Evolutionary conservation across 2,888 invertebrate species (phyloP), one percentile per base, ranked within the genome.

Genomic region (Tenthredo notha): DNA sequence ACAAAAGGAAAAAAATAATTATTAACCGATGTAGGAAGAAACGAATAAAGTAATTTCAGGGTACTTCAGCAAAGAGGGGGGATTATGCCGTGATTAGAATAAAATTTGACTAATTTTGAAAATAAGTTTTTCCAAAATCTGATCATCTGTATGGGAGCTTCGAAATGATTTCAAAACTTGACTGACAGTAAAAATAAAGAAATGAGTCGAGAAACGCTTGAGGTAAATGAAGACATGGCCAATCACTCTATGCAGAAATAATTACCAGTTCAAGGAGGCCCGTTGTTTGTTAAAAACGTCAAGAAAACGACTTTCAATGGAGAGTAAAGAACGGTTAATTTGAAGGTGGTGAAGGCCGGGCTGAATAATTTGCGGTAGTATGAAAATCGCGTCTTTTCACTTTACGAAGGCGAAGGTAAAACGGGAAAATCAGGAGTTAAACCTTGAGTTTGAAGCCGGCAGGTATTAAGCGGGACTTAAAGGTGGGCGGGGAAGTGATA

Each of bases 401-500:
- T 21, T 9, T 74, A 5, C 18, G 37, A 9, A 67, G 33, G 5
- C 12, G 29, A 15, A 21, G 25, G 50, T 7, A 33, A 29, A n/a
- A 33, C 37, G 5, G 54, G 15, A 7, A 54, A 54, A 47, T 77
- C 77, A 29, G 40, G 77, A 77, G 54, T 77, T 77, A 77, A 40
- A 37, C 61, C 61, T n/a, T 1, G 15, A 25, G 15, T 61, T 54
- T 29, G 7, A 37, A 50, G 40, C 37, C 21, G 40, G 21, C 58
- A 80, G 58, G 61, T 61, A 61, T 80, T 80, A 84, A 75, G 33
- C 40, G 25, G 74, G 84, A 61, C 67, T 84, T 65, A 67, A 70
- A 37, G 50, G 84, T 85, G 87, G 92, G 90, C 90, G 91, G 91
- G 90, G 88, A 91, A 91, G 92, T 91, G 91, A 92, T 92, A 91